A percentile compares a stretch with the other conserved stretches of the same genome.
Conservation (phyloP, 2,888 invertebrate genomes). For the Drosophila mayaguana region DNA sequence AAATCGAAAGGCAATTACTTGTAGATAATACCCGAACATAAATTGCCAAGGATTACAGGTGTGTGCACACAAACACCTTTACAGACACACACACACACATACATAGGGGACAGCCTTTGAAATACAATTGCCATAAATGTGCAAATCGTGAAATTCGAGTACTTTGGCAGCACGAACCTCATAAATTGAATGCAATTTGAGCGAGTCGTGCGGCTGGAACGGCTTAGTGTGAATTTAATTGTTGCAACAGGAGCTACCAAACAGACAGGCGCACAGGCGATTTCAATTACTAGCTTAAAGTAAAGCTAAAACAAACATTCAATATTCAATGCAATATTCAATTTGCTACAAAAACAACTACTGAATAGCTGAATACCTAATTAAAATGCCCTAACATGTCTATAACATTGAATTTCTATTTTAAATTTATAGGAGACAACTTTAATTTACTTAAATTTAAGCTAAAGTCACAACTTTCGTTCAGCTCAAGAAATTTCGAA, state of each 20-base stretch:
- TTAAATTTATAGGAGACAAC: background rate
- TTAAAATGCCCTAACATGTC: background rate
- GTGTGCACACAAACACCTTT: background rate
- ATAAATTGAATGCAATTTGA: constrained; percentile 37
- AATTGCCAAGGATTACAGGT: constrained; percentile 29
- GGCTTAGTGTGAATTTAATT: constrained; percentile 25
- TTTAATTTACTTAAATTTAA: background rate
- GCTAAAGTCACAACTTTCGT: background rate
- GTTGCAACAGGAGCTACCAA: background rate
- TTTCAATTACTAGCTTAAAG: background rate
- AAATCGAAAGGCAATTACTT: constrained; percentile 53
- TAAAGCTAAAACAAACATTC: no score
- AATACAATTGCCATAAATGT: constrained; percentile 47
- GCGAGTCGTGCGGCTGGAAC: constrained; percentile 1
- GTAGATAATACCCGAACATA: constrained; percentile 31
- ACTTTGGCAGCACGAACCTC: constrained; percentile 8
- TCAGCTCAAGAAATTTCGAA: background rate
- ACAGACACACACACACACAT: background rate
- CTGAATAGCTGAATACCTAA: background rate
- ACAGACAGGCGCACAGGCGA: background rate
- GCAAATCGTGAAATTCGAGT: constrained; percentile 24
- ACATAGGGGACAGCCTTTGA: background rate
- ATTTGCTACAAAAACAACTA: background rate
- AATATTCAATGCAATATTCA: background rate
- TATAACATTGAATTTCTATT: background rate